A percentile compares a stretch with the other conserved stretches of the same genome.
Conservation (phyloP, 2,113 vertebrate genomes). For the Coptodon bakossiorum region DNA sequence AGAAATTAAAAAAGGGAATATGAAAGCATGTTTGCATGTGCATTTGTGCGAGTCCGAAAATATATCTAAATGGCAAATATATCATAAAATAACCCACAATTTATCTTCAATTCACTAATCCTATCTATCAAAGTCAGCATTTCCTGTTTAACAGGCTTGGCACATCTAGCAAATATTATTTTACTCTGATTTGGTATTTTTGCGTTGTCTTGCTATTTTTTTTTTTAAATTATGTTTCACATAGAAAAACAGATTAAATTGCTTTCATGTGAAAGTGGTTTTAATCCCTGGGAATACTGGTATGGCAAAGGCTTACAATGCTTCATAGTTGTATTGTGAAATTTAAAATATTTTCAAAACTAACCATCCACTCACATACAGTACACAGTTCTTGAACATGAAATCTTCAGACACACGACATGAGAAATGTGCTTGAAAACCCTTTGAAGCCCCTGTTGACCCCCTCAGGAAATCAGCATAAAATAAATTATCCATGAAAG, state of each 20-base stretch:
- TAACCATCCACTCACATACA: slow-evolving; percentile 52
- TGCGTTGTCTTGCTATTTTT: slow-evolving; percentile 25
- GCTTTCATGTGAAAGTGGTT: slow-evolving; percentile 30
- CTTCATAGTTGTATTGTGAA: slow-evolving; percentile 30
- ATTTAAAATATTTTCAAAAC: slow-evolving; percentile 46
- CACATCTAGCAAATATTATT: slow-evolving; percentile 56
- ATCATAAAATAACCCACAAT: slow-evolving; percentile 37
- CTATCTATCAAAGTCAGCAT: slow-evolving; percentile 25
- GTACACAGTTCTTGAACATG: slow-evolving; percentile 56
- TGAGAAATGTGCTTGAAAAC: slow-evolving; percentile 72
- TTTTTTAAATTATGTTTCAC: background rate
- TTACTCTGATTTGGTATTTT: slow-evolving; percentile 47
- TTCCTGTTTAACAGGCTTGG: slow-evolving; percentile 59
- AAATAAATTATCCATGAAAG: slow-evolving; percentile 46
- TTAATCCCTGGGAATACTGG: slow-evolving; percentile 50
- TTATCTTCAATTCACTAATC: slow-evolving; percentile 19
- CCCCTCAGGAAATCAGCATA: slow-evolving; percentile 44
- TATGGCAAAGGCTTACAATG: slow-evolving; percentile 33
- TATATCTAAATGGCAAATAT: slow-evolving; percentile 36
- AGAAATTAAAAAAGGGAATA: slow-evolving; percentile 75
- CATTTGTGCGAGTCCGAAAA: slow-evolving; percentile 53
- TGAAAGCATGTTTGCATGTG: slow-evolving; percentile 76
- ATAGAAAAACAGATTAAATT: slow-evolving; percentile 40
- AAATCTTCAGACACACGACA: slow-evolving; percentile 59
- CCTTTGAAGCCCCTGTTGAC: slow-evolving; percentile 62